These are phyloP conservation scores for Lithosia quadra DNA, from an alignment of 2,888 invertebrate genomes.

Conservation along the genomic window DNA sequence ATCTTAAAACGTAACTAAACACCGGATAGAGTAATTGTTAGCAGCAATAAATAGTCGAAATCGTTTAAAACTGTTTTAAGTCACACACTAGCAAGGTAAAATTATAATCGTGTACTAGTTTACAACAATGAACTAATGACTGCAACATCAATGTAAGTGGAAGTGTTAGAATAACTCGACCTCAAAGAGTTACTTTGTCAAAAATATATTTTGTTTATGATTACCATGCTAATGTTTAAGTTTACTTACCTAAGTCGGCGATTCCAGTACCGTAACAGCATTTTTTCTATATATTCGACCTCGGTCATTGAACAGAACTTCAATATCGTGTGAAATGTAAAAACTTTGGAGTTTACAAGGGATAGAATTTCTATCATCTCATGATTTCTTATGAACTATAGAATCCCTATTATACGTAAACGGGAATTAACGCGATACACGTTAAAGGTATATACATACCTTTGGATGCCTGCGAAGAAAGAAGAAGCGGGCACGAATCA, in stretches of 20 bases:
- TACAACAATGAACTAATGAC: slow-evolving; percentile 45
- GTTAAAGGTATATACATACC: no score
- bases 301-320: not conserved
- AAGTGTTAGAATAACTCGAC: slow-evolving; percentile 26
- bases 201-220: slow-evolving; percentile 13
- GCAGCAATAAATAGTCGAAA: not conserved
- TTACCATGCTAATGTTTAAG: not conserved
- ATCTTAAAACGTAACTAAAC: not conserved
- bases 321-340: not conserved
- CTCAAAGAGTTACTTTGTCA: slow-evolving; percentile 15
- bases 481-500: no score
- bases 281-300: not conserved
- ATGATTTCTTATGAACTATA: no score
- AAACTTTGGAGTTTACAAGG: not conserved
- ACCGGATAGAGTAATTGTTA: not conserved
- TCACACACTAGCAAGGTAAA: slow-evolving; percentile 50
- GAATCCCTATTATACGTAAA: no score
- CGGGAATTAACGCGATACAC: no score
- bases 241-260: not conserved
- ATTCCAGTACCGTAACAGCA: not conserved
- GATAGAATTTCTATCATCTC: no score
- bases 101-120: slow-evolving; percentile 50
- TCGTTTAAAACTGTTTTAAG: slow-evolving; percentile 39
- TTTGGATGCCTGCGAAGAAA: no score
- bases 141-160: slow-evolving; percentile 35